Conservation (phyloP, 2,888 invertebrate genomes). For the Lasioglossum vierecki region DNA sequence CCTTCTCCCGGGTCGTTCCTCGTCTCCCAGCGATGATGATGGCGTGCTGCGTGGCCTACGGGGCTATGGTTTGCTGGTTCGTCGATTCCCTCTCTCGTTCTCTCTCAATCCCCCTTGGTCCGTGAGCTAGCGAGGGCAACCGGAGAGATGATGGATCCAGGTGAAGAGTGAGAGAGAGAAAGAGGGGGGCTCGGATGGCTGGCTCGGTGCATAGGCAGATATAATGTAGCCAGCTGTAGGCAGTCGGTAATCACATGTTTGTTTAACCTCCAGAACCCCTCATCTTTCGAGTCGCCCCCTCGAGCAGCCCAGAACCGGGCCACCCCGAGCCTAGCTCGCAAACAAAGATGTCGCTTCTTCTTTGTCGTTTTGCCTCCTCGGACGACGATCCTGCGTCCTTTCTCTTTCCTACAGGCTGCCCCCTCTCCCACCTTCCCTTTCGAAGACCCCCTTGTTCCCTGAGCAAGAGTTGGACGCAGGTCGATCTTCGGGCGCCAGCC, state of each 20-base stretch:
- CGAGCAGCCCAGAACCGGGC: slow-evolving; percentile 78
- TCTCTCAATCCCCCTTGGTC: slow-evolving; percentile 27
- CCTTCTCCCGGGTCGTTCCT: slow-evolving; percentile 41
- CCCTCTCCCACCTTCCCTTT: neutral
- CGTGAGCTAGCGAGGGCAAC: slow-evolving; percentile 54
- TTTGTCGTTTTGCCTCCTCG: slow-evolving; percentile 62
- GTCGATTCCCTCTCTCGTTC: slow-evolving; percentile 36
- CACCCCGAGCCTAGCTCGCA: slow-evolving; percentile 78
- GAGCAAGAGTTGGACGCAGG: slow-evolving; percentile 11
- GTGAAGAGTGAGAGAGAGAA: slow-evolving; percentile 27
- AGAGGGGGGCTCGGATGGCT: slow-evolving; percentile 73
- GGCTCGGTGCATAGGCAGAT: slow-evolving; percentile 79
- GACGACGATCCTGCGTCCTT: slow-evolving; percentile 48
- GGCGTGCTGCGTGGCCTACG: slow-evolving; percentile 66
- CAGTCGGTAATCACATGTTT: slow-evolving; percentile 84
- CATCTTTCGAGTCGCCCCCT: slow-evolving; percentile 79
- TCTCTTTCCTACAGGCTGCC: neutral
- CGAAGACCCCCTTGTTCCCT: slow-evolving; percentile 16
- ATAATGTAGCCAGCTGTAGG: slow-evolving; percentile 84
- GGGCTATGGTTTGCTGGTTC: slow-evolving; percentile 66
- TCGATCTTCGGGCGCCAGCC: slow-evolving; percentile 43
- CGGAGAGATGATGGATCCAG: slow-evolving; percentile 64
- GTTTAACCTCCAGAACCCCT: slow-evolving; percentile 84
- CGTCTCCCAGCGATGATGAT: slow-evolving; percentile 64
- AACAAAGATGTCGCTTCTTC: slow-evolving; percentile 77